Base-by-base conservation (phyloP, 1,140 invertebrate genomes). In the Procambarus clarkii region DNA sequence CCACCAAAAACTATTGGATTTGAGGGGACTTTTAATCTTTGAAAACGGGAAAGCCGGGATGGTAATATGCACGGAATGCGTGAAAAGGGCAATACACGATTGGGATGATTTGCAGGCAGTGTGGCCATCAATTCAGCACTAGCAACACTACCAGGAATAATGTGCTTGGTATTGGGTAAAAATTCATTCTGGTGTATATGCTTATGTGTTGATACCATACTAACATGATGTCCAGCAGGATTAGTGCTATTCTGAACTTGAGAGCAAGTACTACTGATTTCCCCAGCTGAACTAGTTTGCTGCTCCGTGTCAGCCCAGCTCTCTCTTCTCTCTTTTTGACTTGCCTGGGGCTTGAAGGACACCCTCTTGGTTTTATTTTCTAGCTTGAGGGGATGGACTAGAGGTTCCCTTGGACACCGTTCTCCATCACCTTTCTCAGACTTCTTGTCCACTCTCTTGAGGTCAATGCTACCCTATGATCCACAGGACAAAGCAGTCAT, bases 1-100 rank as follows among this genome's bases (percentile, higher is more conserved):
- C 97, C 97, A 83, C 97, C 97, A 94, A 97, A 97, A 69, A 97
- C 95, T 0, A 97, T 94, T 45, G 96, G 93, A 45, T 76, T 92
- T 69, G 84, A 91, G 4, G 92, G 92, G 45, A 92, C 46, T 76
- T 48, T 85, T 21, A 91, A 48, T 24, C 60, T 78, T 18, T 64
- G 77, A 21, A 46, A 78, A 60, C 13, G 5, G 60, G 46, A 44
- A 76, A 78, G 58, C n/a, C 46, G 58, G 83, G 82, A 54, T 46
- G 89, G 64, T 44, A 58, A 69, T 24, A 82, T 85, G 89, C 77
- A 80, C 1, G 89, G 89, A 48, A 91, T 76, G 82, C 71, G 77
- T 13, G 89, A 78, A 48, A 60, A 58, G 46, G 89, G 76, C 34
- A 91, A n/a, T 24, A 91, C 64, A 69, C 89, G 89, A 60, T 86